These are phyloP conservation scores for Chydorus sphaericus DNA, from an alignment of 2,888 invertebrate species.

Conservation along the genomic window DNA sequence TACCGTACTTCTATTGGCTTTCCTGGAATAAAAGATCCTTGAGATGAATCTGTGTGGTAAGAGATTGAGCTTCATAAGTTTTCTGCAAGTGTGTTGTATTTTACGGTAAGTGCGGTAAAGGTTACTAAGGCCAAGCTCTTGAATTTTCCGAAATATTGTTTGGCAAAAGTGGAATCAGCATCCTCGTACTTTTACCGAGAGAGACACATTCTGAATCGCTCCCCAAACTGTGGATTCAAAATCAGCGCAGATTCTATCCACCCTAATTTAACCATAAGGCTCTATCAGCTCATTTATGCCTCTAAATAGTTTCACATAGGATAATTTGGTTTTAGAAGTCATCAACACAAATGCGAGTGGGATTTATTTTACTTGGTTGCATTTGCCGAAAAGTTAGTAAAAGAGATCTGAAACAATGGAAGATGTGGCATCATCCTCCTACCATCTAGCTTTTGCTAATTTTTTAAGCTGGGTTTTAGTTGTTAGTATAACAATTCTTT, in stretches of 20 bases:
- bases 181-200: neutral
- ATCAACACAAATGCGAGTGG: neutral
- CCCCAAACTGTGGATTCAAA: neutral
- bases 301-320: neutral
- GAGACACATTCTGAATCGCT: neutral
- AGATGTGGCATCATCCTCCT: conserved; percentile 1
- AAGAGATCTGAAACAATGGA: neutral
- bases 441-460: neutral
- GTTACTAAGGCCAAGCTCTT: neutral
- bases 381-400: neutral
- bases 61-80: neutral
- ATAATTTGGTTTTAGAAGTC: neutral
- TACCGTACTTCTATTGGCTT: neutral
- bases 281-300: neutral
- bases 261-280: neutral
- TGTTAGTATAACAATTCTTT: neutral
- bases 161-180: neutral
- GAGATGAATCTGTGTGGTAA: neutral
- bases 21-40: neutral
- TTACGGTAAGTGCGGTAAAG: neutral
- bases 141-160: neutral
- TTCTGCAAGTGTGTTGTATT: neutral
- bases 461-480: conserved; percentile 1
- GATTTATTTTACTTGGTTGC: neutral
- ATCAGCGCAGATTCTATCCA: neutral